phyloP scores from a whole-genome alignment of 2,888 invertebrate genomes.

The Synergus itoensis region DNA sequence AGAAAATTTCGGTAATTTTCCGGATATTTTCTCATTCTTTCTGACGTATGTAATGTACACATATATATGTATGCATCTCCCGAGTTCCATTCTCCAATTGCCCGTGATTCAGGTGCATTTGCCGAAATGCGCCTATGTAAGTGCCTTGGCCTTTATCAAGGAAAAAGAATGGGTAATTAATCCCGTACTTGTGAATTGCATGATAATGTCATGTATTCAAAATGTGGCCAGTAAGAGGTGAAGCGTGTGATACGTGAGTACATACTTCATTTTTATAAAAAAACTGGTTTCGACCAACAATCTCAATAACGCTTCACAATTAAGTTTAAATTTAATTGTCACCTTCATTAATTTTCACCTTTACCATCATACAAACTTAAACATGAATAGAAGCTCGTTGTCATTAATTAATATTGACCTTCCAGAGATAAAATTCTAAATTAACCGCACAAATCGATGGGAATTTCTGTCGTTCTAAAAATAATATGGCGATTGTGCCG shows the following conservation, averaged over 20 bases:
- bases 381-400: neutral
- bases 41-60: too few relatives aligned
- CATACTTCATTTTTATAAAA: constrained; percentile 3
- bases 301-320: constrained; percentile 42
- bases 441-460: neutral
- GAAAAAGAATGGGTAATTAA: constrained; percentile 32
- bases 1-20: too few relatives aligned
- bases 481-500: neutral
- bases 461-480: neutral
- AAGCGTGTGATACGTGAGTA: constrained; percentile 71
- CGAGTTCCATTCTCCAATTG: too few relatives aligned
- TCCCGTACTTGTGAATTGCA: constrained; percentile 55
- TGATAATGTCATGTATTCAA: constrained; percentile 56
- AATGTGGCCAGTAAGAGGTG: constrained; percentile 75
- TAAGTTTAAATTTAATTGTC: neutral
- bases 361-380: neutral
- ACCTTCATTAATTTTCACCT: neutral
- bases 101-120: neutral
- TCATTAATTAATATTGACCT: too few relatives aligned
- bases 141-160: constrained; percentile 15
- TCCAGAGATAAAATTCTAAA: neutral
- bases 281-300: constrained; percentile 50
- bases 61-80: too few relatives aligned
- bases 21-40: too few relatives aligned
- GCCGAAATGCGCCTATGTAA: constrained; percentile 2